Evolutionary conservation across 2,113 vertebrate genomes (phyloP).

Genomic region (Phyllostomus hastatus): DNA sequence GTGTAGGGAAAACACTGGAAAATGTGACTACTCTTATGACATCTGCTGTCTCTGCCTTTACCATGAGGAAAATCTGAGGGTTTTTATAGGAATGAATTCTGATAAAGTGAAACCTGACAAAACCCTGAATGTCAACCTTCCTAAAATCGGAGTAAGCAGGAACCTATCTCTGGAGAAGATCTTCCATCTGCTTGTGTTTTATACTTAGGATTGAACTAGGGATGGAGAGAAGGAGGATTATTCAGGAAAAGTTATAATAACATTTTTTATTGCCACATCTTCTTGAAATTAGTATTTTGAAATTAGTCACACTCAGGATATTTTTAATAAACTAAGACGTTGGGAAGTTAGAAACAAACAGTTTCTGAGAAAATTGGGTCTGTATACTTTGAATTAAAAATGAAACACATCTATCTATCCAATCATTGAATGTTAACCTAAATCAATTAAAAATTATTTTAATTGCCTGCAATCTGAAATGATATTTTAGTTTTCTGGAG

Average conservation of each 20-base stretch:
- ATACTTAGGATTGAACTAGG: not conserved
- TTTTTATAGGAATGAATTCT: not conserved
- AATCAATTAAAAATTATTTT: not conserved
- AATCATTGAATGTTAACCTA: not conserved
- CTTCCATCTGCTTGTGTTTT: not conserved
- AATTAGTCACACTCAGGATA: not conserved
- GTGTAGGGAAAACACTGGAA: slow-evolving; percentile 41
- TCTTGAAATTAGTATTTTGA: slow-evolving; percentile 19
- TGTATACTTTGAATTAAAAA: not conserved
- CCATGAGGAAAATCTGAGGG: slow-evolving; percentile 48
- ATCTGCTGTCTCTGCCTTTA: slow-evolving; percentile 31
- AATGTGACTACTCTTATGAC: slow-evolving; percentile 40
- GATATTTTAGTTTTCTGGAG: slow-evolving; percentile 17
- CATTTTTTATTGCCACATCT: not conserved
- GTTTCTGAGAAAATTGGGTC: not conserved
- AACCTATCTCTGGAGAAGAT: not conserved
- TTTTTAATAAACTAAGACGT: not conserved
- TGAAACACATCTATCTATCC: not conserved
- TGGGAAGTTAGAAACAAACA: slow-evolving; percentile 17
- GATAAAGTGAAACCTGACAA: not conserved
- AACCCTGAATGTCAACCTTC: not conserved
- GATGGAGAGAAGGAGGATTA: not conserved
- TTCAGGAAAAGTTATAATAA: not conserved
- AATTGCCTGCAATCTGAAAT: not conserved
- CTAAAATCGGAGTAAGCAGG: not conserved